These are phyloP conservation scores for Maniola jurtina DNA, from an alignment of 1,140 invertebrate genomes.

Conservation along the genomic window DNA sequence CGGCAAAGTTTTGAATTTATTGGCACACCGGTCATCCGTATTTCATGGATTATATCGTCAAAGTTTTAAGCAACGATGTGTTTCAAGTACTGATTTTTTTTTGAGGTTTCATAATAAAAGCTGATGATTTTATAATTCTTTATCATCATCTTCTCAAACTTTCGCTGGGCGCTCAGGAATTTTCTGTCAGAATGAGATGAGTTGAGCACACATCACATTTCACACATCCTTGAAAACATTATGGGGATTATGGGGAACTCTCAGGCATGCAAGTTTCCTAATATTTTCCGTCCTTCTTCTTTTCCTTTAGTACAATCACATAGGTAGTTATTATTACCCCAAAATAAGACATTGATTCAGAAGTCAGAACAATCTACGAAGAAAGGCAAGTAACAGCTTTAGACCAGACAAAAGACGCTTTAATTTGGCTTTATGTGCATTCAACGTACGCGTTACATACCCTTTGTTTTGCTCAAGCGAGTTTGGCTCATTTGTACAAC, in stretches of 20 bases:
- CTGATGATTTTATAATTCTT: neutral
- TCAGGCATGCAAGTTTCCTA: too few relatives aligned
- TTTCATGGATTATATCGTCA: conserved; percentile 27
- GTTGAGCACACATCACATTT: too few relatives aligned
- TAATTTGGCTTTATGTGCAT: neutral
- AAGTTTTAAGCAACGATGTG: conserved; percentile 16
- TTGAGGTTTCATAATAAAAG: neutral
- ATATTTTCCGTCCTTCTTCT: too few relatives aligned
- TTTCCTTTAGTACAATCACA: too few relatives aligned
- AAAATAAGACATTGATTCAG: neutral
- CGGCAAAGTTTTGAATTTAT: conserved; percentile 31
- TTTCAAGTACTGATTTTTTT: neutral
- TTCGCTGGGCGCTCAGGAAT: too few relatives aligned
- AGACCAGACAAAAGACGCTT: neutral
- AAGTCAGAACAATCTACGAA: too few relatives aligned
- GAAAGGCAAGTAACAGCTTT: neutral
- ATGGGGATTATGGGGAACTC: too few relatives aligned
- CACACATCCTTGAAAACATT: too few relatives aligned
- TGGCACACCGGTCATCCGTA: conserved; percentile 15
- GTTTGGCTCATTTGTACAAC: neutral
- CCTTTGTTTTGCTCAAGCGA: neutral
- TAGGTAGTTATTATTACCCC: neutral
- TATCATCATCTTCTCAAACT: too few relatives aligned
- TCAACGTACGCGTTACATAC: neutral
- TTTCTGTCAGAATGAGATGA: too few relatives aligned